These are phyloP conservation scores for Parazoanthus darwini DNA, from an alignment of 92 coral and sea anemone species.

Conservation along the genomic window DNA sequence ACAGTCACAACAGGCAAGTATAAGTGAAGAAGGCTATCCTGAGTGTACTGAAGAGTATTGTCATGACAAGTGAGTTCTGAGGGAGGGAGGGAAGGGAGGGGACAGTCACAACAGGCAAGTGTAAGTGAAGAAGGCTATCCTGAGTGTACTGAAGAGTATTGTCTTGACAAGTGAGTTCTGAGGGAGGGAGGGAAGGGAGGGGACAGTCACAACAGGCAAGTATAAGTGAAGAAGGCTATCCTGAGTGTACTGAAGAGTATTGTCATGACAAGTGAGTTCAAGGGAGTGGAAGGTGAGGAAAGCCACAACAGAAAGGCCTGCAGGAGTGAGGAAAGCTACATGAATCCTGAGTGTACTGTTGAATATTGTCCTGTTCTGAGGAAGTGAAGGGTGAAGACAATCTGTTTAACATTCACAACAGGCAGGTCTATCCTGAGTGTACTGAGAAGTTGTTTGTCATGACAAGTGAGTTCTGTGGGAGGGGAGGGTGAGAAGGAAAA, in stretches of 20 bases:
- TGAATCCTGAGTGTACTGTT: conserved; percentile 74
- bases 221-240: neutral
- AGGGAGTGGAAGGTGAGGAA: neutral
- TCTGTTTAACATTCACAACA: too few relatives aligned
- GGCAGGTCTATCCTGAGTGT: conserved; percentile 42
- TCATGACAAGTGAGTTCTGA: too few relatives aligned
- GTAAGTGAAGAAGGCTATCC: too few relatives aligned
- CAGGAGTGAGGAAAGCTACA: conserved; percentile 77
- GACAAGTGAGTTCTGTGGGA: conserved; percentile 73
- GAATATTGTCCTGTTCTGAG: conserved; percentile 72
- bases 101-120: too few relatives aligned
- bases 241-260: conserved; percentile 79
- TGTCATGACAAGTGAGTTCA: conserved; percentile 86
- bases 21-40: too few relatives aligned
- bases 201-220: neutral
- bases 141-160: too few relatives aligned
- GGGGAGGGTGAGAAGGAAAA: neutral
- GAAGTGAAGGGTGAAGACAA: neutral
- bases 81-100: too few relatives aligned
- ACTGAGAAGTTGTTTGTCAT: conserved; percentile 83
- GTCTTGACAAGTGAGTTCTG: too few relatives aligned
- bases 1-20: too few relatives aligned
- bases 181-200: too few relatives aligned
- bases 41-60: too few relatives aligned
- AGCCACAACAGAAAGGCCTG: neutral